Evolutionary conservation across 2,113 vertebrate species (phyloP), one percentile per base, ranked within the genome.

Genomic region (Microcebus jonahi): DNA sequence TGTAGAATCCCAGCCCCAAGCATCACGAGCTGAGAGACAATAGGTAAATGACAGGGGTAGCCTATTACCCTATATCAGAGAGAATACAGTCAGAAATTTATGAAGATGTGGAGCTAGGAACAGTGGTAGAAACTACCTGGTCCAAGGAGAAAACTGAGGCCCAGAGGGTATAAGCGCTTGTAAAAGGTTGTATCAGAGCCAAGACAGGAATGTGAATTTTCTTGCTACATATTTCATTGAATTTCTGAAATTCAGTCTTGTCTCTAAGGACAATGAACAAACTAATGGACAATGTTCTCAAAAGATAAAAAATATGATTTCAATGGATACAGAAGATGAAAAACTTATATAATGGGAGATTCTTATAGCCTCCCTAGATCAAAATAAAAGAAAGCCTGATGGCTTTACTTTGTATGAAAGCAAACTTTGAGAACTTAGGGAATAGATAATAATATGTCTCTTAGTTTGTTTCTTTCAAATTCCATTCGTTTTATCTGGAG

Each of bases 211-310:
- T 85, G 31, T 82, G 90, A 57, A 77, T 65, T 80, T 95, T 81
- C 68, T 91, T 63, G 50, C 92, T 81, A 61, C 42, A 14, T 36
- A 75, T 95, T 88, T 88, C 55, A 76, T 34, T 81, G 61, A 92
- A 92, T 76, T 80, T 53, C 70, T 57, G 39, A 3, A 84, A 39
- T 71, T 87, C 21, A 36, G 53, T 15, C 9, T 21, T 93, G 12
- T 96, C 84, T 95, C 83, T 79, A 76, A 93, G 50, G 71, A 80
- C n/a, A 57, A 42, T 36, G 75, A 95, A 84, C 29, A 95, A 90
- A 84, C 87, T 95, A 88, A 85, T 68, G 39, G 48, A 27, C 65
- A 57, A 21, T 93, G 61, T 79, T 88, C n/a, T 89, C 13, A 31
- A 83, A 96, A 93, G 90, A 84, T 45, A 13, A 86, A 85, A 85